Percentiles rank a stretch among this genome's conserved stretches.
Evolutionary conservation across 2,888 invertebrate species (phyloP).

Genomic region (Nyleta sp.): DNA sequence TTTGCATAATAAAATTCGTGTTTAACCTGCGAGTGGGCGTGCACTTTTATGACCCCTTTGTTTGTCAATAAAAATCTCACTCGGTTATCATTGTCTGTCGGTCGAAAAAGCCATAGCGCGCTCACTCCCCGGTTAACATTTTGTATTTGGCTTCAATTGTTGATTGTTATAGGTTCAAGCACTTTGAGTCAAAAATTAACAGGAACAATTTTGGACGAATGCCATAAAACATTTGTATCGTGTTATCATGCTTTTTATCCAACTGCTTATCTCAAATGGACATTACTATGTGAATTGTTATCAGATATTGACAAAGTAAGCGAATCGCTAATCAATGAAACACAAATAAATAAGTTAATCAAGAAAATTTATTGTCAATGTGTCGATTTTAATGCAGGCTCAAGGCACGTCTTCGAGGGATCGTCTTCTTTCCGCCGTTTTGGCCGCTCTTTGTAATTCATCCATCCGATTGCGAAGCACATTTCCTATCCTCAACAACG

Average conservation of each 20-base stretch:
- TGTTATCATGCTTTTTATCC: slow-evolving; percentile 99
- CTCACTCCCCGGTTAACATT: too few relatives aligned
- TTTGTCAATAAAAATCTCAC: too few relatives aligned
- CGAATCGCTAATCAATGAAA: neutral
- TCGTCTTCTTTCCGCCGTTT: slow-evolving; percentile 89
- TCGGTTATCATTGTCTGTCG: too few relatives aligned
- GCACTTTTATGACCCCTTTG: too few relatives aligned
- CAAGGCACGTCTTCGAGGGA: slow-evolving; percentile 83
- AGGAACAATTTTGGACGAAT: slow-evolving; percentile 92
- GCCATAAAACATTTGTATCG: slow-evolving; percentile 94
- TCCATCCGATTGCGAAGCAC: slow-evolving; percentile 89
- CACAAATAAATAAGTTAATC: neutral
- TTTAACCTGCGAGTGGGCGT: too few relatives aligned
- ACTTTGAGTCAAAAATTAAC: slow-evolving; percentile 84
- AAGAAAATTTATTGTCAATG: neutral
- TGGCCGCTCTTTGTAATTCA: slow-evolving; percentile 93
- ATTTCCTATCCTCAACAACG: slow-evolving; percentile 87
- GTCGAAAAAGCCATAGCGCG: too few relatives aligned
- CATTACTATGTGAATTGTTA: slow-evolving; percentile 93
- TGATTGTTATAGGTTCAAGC: slow-evolving; percentile 39
- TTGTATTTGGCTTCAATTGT: too few relatives aligned
- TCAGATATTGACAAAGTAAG: slow-evolving; percentile 87
- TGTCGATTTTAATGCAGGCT: slow-evolving; percentile 74
- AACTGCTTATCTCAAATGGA: slow-evolving; percentile 96
- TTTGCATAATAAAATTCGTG: too few relatives aligned